These are phyloP conservation scores for Circus cinereus DNA, from an alignment of 2,797 vertebrate species.

Conservation along the genomic window DNA sequence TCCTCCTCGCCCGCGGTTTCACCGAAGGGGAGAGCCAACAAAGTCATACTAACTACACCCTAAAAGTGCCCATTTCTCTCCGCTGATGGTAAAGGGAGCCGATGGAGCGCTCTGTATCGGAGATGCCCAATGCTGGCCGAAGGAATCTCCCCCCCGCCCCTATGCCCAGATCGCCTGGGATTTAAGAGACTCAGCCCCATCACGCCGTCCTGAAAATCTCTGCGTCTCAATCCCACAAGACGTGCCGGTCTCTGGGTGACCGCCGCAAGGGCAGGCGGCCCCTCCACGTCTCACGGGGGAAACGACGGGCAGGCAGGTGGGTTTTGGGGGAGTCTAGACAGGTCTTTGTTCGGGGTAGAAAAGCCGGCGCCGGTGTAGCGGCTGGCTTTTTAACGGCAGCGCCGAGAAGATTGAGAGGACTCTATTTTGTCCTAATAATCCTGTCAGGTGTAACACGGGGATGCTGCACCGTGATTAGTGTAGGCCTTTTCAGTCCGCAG, in stretches of 20 bases:
- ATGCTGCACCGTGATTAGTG: conserved; percentile 61
- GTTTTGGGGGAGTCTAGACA: conserved; percentile 31
- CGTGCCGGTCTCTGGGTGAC: not conserved
- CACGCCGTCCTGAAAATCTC: not conserved
- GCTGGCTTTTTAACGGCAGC: conserved; percentile 29
- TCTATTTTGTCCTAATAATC: conserved; percentile 66
- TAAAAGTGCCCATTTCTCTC: not conserved
- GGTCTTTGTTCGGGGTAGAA: conserved; percentile 36
- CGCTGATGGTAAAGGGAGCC: not conserved
- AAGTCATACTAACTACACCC: not conserved
- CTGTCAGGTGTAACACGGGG: conserved; percentile 60
- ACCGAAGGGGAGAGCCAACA: too few species aligned
- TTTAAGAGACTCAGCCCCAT: not conserved
- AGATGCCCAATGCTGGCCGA: not conserved
- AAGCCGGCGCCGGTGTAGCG: not conserved
- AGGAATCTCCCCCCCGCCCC: not conserved
- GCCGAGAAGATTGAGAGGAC: conserved; percentile 60
- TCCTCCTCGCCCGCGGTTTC: too few species aligned
- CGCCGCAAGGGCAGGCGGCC: not conserved
- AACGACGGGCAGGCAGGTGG: not conserved
- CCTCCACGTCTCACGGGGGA: not conserved
- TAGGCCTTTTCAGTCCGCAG: conserved; percentile 53
- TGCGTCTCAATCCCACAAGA: not conserved
- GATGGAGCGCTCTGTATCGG: not conserved
- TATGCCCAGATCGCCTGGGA: not conserved